A percentile compares a stretch with the other conserved stretches of the same genome.
Conservation (phyloP, 2,113 vertebrate species). For the Ceyx cyanopectus region DNA sequence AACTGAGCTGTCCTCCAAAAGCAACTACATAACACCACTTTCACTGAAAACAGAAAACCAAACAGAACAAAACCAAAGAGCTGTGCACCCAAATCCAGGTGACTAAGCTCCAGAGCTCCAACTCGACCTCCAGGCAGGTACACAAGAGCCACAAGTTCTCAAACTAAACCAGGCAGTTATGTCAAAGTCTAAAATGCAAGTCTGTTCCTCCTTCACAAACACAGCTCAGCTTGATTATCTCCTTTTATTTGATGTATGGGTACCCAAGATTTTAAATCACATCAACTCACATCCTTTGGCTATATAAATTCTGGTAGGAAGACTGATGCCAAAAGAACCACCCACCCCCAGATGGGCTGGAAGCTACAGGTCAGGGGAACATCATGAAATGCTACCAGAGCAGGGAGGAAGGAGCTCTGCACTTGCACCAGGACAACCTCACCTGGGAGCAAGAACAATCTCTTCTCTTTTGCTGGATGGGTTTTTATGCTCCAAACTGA, state of each 20-base stretch:
- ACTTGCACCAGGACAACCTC: not conserved
- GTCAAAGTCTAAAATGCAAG: not conserved
- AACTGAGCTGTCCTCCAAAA: not conserved
- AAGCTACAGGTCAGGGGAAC: not conserved
- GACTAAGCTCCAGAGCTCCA: not conserved
- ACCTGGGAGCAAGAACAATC: fast-evolving
- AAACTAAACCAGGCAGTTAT: not conserved
- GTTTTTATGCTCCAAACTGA: not conserved
- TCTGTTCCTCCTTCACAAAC: not conserved
- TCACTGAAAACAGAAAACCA: not conserved
- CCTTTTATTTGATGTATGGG: fast-evolving
- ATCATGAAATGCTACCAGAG: not conserved
- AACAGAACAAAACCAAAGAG: not conserved
- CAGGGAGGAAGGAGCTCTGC: not conserved
- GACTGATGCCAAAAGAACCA: not conserved
- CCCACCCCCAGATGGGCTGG: not conserved
- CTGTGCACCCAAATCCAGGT: not conserved
- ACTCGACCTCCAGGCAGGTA: not conserved
- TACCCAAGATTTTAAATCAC: not conserved
- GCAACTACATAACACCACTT: not conserved
- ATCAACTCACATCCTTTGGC: not conserved
- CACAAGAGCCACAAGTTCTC: not conserved
- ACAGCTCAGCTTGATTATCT: not conserved
- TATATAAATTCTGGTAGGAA: fast-evolving
- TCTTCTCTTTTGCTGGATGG: not conserved